Percentiles rank a stretch among this genome's conserved stretches.
Conservation (phyloP, 92 coral and sea anemone genomes). For the Phymanthus crucifer region DNA sequence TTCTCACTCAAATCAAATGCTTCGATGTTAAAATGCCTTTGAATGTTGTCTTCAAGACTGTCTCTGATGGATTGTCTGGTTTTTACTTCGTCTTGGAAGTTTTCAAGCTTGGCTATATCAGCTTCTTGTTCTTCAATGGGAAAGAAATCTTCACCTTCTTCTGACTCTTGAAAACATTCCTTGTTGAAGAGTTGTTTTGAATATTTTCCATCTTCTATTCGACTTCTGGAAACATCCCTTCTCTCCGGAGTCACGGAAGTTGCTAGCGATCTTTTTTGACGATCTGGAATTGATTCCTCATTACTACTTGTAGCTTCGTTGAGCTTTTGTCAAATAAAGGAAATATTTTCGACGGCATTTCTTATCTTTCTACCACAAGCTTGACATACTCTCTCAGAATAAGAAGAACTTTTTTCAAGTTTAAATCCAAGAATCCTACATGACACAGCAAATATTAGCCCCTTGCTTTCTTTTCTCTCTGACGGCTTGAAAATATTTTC, state of each 20-base stretch:
- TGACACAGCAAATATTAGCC: constrained; percentile 13
- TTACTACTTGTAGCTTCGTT: background rate
- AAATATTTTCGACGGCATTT: constrained; percentile 32
- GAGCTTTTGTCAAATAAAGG: constrained; percentile 8
- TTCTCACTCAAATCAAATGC: too few species aligned
- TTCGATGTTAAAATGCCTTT: too few species aligned
- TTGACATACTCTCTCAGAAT: constrained; percentile 42
- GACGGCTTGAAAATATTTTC: constrained; percentile 52
- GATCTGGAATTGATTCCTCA: constrained; percentile 9
- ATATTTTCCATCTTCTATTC: background rate
- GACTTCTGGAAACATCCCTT: background rate
- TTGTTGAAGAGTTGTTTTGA: background rate
- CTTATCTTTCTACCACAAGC: constrained; percentile 36
- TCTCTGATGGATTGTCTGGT: too few species aligned
- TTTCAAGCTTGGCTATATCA: too few species aligned
- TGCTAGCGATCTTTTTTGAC: constrained; percentile 30
- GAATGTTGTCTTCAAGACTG: too few species aligned
- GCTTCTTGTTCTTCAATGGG: too few species aligned
- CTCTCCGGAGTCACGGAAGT: constrained; percentile 37
- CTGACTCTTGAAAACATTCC: background rate
- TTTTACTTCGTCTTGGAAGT: too few species aligned
- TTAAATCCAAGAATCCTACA: constrained; percentile 19
- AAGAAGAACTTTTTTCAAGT: background rate
- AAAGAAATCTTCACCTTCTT: too few species aligned
- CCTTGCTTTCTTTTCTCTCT: constrained; percentile 46